phyloP scores from a whole-genome alignment of 2,113 vertebrate genomes.

The Pungitius pungitius region DNA sequence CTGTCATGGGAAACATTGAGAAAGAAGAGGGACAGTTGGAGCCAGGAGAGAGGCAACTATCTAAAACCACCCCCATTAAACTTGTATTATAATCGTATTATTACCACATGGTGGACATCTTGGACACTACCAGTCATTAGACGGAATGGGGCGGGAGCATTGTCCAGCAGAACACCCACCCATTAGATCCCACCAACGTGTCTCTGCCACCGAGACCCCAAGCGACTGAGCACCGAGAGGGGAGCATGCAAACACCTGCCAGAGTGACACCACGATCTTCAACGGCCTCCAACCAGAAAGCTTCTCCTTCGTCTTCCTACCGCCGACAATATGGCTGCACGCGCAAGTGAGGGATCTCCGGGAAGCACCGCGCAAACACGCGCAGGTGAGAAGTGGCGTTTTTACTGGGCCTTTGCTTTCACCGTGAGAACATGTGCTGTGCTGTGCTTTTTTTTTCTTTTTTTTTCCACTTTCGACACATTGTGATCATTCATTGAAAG shows the following conservation, averaged over 20 bases:
- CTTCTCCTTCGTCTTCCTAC: background rate
- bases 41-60: background rate
- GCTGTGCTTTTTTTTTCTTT: background rate
- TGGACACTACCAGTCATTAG: constrained; percentile 3
- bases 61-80: background rate
- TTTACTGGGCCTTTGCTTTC: background rate
- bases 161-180: background rate
- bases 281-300: background rate
- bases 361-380: background rate
- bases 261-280: background rate
- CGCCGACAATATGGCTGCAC: background rate
- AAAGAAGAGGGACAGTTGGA: background rate
- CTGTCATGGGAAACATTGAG: constrained; percentile 1
- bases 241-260: background rate
- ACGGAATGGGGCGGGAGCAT: background rate
- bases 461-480: background rate
- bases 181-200: background rate
- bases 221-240: constrained; percentile 5
- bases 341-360: background rate
- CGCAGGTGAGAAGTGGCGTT: constrained; percentile 24
- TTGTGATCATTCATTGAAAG: constrained; percentile 14
- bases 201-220: background rate
- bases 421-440: background rate
- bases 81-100: too few relatives aligned
- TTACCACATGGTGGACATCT: too few relatives aligned